Conservation (phyloP, 2,797 vertebrate genomes). For the Pitangus sulphuratus region DNA sequence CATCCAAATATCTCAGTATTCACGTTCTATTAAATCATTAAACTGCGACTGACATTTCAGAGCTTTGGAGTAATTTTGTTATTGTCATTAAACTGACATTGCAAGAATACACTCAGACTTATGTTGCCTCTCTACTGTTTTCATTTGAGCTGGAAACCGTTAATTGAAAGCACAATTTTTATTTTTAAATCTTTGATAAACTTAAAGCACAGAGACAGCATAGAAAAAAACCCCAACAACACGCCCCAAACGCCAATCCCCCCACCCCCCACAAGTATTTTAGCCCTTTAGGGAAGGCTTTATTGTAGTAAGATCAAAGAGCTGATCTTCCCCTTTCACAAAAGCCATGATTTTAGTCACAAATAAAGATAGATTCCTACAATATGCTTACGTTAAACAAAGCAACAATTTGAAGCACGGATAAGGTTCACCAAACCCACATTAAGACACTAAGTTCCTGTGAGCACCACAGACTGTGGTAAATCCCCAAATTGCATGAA, state of each 20-base stretch:
- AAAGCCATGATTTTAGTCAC: neutral
- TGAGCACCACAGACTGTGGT: neutral
- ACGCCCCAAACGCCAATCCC: accelerated
- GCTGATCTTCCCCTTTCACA: neutral
- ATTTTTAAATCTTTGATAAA: neutral
- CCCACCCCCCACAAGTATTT: neutral
- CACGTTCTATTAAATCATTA: neutral
- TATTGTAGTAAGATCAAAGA: neutral
- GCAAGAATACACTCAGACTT: neutral
- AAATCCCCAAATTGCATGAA: neutral
- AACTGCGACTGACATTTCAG: neutral
- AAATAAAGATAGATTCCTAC: neutral
- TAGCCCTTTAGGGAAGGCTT: neutral
- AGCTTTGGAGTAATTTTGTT: neutral
- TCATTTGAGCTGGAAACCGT: neutral
- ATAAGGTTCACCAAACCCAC: neutral
- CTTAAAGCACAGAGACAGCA: neutral
- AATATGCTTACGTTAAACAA: neutral
- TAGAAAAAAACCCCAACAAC: neutral
- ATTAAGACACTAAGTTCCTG: neutral
- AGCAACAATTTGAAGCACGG: neutral
- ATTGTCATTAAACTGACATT: neutral
- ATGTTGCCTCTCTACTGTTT: neutral
- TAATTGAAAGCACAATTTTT: neutral
- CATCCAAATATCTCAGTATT: neutral